A percentile compares a stretch with the other conserved stretches of the same genome.
Evolutionary conservation across 2,797 vertebrate genomes (phyloP).

Genomic region (Lagorchestes hirsutus): DNA sequence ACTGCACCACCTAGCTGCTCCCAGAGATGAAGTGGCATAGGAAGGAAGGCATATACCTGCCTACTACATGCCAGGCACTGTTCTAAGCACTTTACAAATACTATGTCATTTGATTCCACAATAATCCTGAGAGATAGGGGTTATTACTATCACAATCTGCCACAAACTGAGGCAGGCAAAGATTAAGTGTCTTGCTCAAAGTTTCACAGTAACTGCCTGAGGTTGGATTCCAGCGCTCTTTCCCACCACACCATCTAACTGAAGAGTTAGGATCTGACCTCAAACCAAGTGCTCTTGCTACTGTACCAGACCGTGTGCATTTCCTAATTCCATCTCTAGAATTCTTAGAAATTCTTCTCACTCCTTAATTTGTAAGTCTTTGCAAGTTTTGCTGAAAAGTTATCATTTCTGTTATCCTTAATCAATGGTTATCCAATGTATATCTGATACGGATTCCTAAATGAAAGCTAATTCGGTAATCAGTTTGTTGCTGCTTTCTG

Average conservation of each 20-base stretch:
- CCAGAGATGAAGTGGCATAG: not conserved
- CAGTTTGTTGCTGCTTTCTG: slow-evolving; percentile 10
- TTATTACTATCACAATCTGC: not conserved
- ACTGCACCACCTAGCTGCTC: not conserved
- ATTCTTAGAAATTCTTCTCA: slow-evolving; percentile 54
- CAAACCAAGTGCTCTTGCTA: too few relatives aligned
- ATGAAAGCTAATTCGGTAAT: slow-evolving; percentile 32
- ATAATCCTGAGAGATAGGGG: not conserved
- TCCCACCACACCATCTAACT: not conserved
- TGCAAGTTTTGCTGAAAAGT: slow-evolving; percentile 33
- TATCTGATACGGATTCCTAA: slow-evolving; percentile 23
- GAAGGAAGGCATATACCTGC: not conserved
- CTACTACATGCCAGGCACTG: not conserved
- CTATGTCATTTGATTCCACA: not conserved
- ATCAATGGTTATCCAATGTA: slow-evolving; percentile 36
- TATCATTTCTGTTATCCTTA: slow-evolving; percentile 40
- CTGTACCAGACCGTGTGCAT: not conserved
- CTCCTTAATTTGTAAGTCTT: slow-evolving; percentile 21
- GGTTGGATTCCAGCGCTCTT: not conserved
- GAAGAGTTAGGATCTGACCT: too few relatives aligned
- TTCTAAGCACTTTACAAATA: not conserved
- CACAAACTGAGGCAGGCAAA: not conserved
- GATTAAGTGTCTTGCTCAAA: not conserved
- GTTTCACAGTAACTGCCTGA: not conserved
- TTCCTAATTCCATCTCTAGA: slow-evolving; percentile 35